These are phyloP conservation scores for Cichlasoma orientale DNA, from an alignment of 2,797 vertebrate species.

Conservation along the genomic window DNA sequence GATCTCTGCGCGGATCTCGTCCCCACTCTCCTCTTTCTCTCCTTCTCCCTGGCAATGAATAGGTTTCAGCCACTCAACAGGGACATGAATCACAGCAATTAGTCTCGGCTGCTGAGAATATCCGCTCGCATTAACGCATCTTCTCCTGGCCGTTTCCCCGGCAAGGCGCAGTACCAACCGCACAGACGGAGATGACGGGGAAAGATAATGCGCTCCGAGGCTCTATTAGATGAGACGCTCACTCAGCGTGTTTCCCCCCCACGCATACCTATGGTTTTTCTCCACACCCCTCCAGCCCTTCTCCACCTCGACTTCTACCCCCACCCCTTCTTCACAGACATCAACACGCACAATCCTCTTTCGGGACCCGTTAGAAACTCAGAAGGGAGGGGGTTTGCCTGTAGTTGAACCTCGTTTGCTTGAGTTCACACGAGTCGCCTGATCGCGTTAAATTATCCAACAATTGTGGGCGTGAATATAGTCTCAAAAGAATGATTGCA, in stretches of 20 bases:
- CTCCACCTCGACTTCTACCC: constrained; percentile 30
- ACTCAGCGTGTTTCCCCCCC: constrained; percentile 56
- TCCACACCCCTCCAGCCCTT: constrained; percentile 36
- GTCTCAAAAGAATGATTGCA: constrained; percentile 3
- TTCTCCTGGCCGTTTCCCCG: constrained; percentile 47
- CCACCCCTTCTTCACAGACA: constrained; percentile 12
- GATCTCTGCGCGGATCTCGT: constrained; percentile 25
- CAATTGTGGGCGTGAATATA: constrained; percentile 7
- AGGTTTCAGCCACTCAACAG: constrained; percentile 60
- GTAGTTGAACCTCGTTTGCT: constrained; percentile 21
- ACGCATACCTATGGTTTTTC: constrained; percentile 52
- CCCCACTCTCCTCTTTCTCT: constrained; percentile 40
- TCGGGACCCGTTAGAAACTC: constrained; percentile 51
- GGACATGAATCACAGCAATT: constrained; percentile 72
- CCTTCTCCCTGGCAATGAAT: constrained; percentile 23
- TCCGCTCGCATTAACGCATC: constrained; percentile 42
- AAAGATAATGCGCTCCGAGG: constrained; percentile 74
- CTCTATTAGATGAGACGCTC: constrained; percentile 73
- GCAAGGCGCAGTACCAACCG: constrained; percentile 51
- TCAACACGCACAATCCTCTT: constrained; percentile 30
- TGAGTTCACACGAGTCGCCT: constrained; percentile 33
- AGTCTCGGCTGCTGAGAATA: constrained; percentile 61
- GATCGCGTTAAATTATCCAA: constrained; percentile 24
- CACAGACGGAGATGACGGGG: constrained; percentile 73
- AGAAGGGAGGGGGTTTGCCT: constrained; percentile 32